Base-by-base conservation (phyloP, 1,140 invertebrate species). In the Zaprionus davidi region DNA sequence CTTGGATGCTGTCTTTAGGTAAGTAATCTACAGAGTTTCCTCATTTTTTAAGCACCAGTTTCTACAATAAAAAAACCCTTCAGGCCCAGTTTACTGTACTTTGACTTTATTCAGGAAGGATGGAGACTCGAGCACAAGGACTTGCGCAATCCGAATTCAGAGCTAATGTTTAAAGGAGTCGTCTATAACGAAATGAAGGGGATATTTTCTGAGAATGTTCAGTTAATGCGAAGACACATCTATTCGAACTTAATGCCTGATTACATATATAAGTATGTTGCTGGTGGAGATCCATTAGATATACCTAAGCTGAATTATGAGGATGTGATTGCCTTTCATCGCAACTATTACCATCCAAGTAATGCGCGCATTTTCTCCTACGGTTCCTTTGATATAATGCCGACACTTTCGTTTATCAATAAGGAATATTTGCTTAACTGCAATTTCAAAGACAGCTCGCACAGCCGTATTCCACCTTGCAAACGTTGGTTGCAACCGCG, bases 121-220 rank as follows among this genome's bases (percentile, higher is more conserved):
- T 99, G 98, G 98, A 94, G 98, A 79, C 93, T 99, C 28, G 98
- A 99, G 91, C 96, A 98, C 93, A 93, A 94, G 15, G 95, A 98
- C 85, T 83, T 96, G 12, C 94, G 96, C 17, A 95, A 99, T 88
- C 93, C 94, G 69, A 94, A 94, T 1, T 97, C 96, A 1, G 95
- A 96, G 6, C 94, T 98, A 49, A 94, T 95, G 3, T 96, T 99
- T 63, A 99, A 99, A 94, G 98, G 98, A 7, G 97, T 99, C 7
- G 98, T 99, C 1, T 99, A 97, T 85, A 99, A 99, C 94, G 98
- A 99, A 94, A 99, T 99, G 98, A 99, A 99, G 93, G 98, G 98
- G 5, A 97, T 96, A 1, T 98, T 98, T 93, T 96, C 97, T 7
- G 97, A 98, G 88, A 96, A 97, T 71, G 95, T 96, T 69, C 94